Evolutionary conservation across 2,113 vertebrate genomes (phyloP).

Genomic region (Sinocyclocheilus maitianheensis): DNA sequence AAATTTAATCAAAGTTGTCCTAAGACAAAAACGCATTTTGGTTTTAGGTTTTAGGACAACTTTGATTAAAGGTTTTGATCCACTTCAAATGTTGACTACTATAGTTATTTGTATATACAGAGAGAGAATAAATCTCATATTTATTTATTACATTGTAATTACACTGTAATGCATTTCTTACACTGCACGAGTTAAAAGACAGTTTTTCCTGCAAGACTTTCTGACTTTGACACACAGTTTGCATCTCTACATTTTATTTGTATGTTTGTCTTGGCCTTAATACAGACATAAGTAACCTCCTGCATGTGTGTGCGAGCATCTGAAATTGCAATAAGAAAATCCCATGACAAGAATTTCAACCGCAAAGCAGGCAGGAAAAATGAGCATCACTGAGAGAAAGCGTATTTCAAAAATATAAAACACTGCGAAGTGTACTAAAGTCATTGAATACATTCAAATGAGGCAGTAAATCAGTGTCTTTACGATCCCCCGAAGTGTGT

Average conservation of each 20-base stretch:
- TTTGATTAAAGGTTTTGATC: no score
- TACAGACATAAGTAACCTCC: constrained; percentile 48
- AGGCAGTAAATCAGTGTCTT: constrained; percentile 38
- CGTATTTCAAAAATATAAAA: constrained; percentile 60
- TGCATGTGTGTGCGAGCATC: constrained; percentile 9
- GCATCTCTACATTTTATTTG: constrained; percentile 14
- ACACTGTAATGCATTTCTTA: not conserved
- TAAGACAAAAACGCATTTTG: no score
- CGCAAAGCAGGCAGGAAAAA: constrained; percentile 52
- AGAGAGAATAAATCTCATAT: not conserved
- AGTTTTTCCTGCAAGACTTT: not conserved
- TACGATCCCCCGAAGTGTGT: constrained; percentile 17
- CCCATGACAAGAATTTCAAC: constrained; percentile 19
- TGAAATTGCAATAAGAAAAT: constrained; percentile 43
- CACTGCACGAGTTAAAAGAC: not conserved
- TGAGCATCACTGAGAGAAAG: constrained; percentile 52
- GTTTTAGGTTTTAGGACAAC: no score
- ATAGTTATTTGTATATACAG: no score
- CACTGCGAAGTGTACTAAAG: not conserved
- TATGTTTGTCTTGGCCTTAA: constrained; percentile 21
- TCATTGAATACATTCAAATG: constrained; percentile 29
- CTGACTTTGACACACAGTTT: not conserved
- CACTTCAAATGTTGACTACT: no score
- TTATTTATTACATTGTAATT: not conserved
- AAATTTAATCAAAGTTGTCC: no score